phyloP scores from a whole-genome alignment of 2,113 vertebrate species.

The Tamias sibiricus region DNA sequence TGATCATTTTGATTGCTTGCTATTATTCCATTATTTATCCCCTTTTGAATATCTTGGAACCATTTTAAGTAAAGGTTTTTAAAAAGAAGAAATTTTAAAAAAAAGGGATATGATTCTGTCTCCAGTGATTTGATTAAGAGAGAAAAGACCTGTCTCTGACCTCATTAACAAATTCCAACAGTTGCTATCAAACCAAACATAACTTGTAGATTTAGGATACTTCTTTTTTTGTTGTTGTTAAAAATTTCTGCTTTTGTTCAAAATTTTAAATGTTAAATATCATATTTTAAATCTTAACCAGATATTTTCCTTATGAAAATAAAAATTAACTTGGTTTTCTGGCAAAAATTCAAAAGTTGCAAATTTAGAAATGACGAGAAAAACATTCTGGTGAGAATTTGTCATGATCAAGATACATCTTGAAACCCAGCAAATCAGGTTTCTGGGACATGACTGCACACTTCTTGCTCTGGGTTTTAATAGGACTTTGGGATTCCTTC shows the following conservation, averaged over 20 bases:
- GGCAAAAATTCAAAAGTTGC: neutral
- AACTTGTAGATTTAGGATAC: neutral
- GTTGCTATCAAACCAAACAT: neutral
- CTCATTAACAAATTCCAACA: neutral
- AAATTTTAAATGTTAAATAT: conserved; percentile 23
- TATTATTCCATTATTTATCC: neutral
- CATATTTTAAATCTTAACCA: neutral
- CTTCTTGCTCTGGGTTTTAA: neutral
- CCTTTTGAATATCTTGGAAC: neutral
- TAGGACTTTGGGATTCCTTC: neutral
- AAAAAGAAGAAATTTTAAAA: neutral
- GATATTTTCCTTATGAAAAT: neutral
- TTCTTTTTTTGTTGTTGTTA: neutral
- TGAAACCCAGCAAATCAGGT: neutral
- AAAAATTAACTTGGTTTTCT: neutral
- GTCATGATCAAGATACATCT: neutral
- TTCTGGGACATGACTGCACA: neutral
- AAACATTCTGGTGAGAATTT: neutral
- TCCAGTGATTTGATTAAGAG: neutral
- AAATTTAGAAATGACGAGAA: neutral
- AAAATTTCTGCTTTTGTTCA: neutral
- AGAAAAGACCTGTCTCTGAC: neutral
- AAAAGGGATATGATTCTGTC: neutral
- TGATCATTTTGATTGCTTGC: conserved; percentile 32
- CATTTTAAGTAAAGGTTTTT: conserved; percentile 36